A percentile compares a stretch with the other conserved stretches of the same genome.
phyloP scores from a whole-genome alignment of 2,113 vertebrate species.

The Cynopterus brachyotis region DNA sequence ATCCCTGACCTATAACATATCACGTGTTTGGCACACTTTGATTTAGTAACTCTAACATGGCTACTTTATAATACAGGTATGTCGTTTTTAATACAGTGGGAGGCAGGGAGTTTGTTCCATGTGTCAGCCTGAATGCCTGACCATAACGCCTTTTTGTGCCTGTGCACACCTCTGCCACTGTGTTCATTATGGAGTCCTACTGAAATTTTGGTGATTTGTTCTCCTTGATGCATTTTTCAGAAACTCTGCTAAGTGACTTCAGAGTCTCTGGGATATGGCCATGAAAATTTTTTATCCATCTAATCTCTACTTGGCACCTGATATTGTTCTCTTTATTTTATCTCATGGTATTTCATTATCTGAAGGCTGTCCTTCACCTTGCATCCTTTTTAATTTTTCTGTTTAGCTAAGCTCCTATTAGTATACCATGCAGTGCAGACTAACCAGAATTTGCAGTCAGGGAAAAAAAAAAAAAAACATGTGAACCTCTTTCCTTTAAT shows the following conservation, averaged over 20 bases:
- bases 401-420: neutral
- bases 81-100: neutral
- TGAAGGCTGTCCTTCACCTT: neutral
- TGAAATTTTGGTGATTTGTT: neutral
- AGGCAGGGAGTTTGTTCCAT: neutral
- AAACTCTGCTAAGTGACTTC: neutral
- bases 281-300: neutral
- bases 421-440: neutral
- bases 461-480: neutral
- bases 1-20: neutral
- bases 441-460: neutral
- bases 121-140: neutral
- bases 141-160: neutral
- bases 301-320: slow-evolving; percentile 20
- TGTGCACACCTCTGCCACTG: neutral
- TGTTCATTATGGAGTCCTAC: neutral
- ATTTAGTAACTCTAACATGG: neutral
- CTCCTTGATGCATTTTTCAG: neutral
- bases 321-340: slow-evolving; percentile 8
- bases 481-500: neutral
- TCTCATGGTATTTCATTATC: neutral
- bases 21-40: neutral
- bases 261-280: neutral
- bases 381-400: neutral
- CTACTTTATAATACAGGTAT: slow-evolving; percentile 5